Percentiles rank a stretch among this genome's conserved stretches.
These are phyloP conservation scores for Hoplostethus mediterraneus DNA, from an alignment of 2,797 vertebrate genomes.

Conservation along the genomic window DNA sequence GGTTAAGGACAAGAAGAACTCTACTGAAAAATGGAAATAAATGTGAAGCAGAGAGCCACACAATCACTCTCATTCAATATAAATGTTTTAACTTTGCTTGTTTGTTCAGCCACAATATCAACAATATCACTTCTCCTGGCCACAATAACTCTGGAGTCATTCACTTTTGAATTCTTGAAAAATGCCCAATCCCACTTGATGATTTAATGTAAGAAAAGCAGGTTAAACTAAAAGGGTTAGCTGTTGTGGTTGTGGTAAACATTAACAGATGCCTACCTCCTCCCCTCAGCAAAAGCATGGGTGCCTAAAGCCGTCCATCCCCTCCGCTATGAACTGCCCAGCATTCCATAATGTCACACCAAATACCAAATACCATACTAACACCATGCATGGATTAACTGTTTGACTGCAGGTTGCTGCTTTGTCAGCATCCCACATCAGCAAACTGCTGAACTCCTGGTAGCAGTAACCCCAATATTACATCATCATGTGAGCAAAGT, in stretches of 20 bases:
- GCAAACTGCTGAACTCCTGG: conserved; percentile 55
- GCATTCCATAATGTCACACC: conserved; percentile 46
- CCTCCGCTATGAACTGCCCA: conserved; percentile 48
- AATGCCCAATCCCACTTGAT: not conserved
- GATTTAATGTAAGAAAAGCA: conserved; percentile 23
- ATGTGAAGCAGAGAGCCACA: not conserved
- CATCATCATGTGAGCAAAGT: conserved; percentile 53
- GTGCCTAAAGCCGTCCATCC: conserved; percentile 19
- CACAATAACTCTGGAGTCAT: too few species aligned
- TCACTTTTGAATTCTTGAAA: not conserved
- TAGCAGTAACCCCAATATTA: conserved; percentile 43
- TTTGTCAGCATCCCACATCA: conserved; percentile 57
- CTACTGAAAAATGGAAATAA: not conserved
- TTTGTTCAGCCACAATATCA: too few species aligned
- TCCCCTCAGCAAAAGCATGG: conserved; percentile 33
- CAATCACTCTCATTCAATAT: too few species aligned
- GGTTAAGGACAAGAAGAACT: too few species aligned
- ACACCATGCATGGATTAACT: conserved; percentile 19
- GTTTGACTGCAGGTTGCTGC: conserved; percentile 41
- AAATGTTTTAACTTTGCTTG: too few species aligned
- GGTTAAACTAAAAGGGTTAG: conserved; percentile 37
- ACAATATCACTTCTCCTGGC: too few species aligned
- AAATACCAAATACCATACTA: conserved; percentile 33
- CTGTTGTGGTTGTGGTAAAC: conserved; percentile 53
- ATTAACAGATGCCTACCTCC: conserved; percentile 49